Percentiles rank a stretch among this genome's conserved stretches.
Evolutionary conservation across 2,888 invertebrate species (phyloP).

Genomic region (Sesamia inferens): DNA sequence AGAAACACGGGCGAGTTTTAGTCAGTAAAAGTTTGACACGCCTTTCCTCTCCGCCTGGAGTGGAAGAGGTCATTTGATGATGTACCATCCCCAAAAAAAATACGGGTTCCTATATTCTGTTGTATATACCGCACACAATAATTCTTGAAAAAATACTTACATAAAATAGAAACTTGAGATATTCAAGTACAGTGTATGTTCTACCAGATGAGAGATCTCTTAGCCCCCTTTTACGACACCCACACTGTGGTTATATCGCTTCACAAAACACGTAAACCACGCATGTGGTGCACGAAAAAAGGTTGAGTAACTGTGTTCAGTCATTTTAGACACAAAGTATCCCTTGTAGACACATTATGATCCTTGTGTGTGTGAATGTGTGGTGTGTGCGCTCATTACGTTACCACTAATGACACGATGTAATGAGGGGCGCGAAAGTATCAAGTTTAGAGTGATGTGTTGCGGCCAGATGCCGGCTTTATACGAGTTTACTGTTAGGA

Average conservation of each 20-base stretch:
- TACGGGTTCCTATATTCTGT: not conserved
- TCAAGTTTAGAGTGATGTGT: constrained; percentile 60
- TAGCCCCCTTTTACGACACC: constrained; percentile 32
- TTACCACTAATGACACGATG: constrained; percentile 61
- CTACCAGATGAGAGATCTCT: constrained; percentile 22
- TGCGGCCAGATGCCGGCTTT: constrained; percentile 44
- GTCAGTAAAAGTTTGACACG: too few relatives aligned
- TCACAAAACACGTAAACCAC: constrained; percentile 37
- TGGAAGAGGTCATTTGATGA: too few relatives aligned
- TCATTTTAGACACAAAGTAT: constrained; percentile 51
- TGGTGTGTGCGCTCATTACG: constrained; percentile 47
- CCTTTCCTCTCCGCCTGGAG: too few relatives aligned
- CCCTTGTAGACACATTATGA: constrained; percentile 57
- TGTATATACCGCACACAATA: not conserved
- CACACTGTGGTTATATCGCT: constrained; percentile 3
- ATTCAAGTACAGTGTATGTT: constrained; percentile 6
- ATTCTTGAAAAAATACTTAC: not conserved
- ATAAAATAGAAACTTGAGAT: not conserved
- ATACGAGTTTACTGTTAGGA: constrained; percentile 47
- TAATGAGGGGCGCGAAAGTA: constrained; percentile 60
- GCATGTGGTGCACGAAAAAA: constrained; percentile 26
- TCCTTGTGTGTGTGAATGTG: constrained; percentile 8
- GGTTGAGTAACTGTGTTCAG: constrained; percentile 43
- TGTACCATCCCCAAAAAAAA: too few relatives aligned
- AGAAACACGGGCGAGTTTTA: too few relatives aligned